Base-by-base conservation (phyloP, 1,140 invertebrate genomes). In the Mycetomoellerius zeteki region DNA sequence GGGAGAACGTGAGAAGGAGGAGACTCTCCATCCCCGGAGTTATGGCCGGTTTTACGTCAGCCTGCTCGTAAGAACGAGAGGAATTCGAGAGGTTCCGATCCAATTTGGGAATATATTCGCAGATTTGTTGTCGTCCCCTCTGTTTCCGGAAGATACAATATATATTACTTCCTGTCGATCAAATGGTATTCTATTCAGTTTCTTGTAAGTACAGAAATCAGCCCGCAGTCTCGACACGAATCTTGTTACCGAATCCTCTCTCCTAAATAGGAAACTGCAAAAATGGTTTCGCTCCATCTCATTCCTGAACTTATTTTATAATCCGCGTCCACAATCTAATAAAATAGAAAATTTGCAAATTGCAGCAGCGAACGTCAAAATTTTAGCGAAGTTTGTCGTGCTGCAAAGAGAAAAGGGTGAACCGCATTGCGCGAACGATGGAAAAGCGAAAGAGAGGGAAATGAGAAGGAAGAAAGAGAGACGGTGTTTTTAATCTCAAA, bases 401-500 rank as follows among this genome's bases (percentile, higher is more conserved):
- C 24, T 21, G 76, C 30, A 33, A 24, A n/a, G 47, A 0, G 8
- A 52, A 43, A 24, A 27, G n/a, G 27, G 50, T 2, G n/a, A 19
- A 52, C 43, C 62, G 30, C 54, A 37, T 24, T 43, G 37, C 56
- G 33, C n/a, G 24, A 1, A 43, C 16, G 67, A 33, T n/a, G 50
- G 33, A 37, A 80, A 4, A 56, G 43, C 19, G 27, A 52, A 37
- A 37, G 43, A 21, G 14, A 33, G 19, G 14, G 19, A 21, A 3
- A 33, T 1, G 14, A 43, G 19, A 19, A 2, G 3, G 47, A 52
- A 14, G 27, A 14, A 24, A 37, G 52, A 47, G 62, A 58, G 19
- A 16, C 21, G 65, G 3, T 77, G 82, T 89, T 86, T 89, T 89
- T 89, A 89, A 89, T 89, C 82, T 89, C 52, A 85, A 86, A 75